Evolutionary conservation across 2,113 vertebrate genomes (phyloP).

Genomic region (Tragelaphus scriptus): DNA sequence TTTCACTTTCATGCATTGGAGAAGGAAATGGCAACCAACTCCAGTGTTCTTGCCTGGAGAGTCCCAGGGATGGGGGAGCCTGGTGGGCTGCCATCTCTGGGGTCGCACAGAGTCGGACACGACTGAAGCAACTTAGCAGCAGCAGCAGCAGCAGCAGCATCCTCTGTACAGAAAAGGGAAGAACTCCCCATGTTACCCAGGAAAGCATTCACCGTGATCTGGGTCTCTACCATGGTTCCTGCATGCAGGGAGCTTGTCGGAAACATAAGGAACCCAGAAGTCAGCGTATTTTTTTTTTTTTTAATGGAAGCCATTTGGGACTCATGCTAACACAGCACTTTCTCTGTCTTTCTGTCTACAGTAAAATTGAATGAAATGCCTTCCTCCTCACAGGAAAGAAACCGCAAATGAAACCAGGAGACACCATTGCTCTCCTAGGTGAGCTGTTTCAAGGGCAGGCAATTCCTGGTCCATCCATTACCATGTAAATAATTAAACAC

Average conservation of each 20-base stretch:
- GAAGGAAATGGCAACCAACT: no score
- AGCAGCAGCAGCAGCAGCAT: no score
- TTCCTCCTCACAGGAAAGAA: not conserved
- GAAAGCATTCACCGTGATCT: not conserved
- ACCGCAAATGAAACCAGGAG: not conserved
- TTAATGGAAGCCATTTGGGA: not conserved
- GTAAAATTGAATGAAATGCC: slow-evolving; percentile 3
- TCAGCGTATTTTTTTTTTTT: not conserved
- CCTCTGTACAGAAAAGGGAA: not conserved
- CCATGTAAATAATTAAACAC: slow-evolving; percentile 66
- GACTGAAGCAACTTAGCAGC: no score
- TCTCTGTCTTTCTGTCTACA: slow-evolving; percentile 8
- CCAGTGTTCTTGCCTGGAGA: no score
- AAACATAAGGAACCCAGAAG: not conserved
- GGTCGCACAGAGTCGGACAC: no score
- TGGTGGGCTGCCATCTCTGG: no score
- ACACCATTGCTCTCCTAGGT: not conserved
- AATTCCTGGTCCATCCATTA: slow-evolving; percentile 66
- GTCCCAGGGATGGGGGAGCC: no score
- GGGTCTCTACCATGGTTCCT: not conserved
- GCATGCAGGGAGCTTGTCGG: not conserved
- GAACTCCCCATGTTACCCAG: no score
- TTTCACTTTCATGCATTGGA: no score
- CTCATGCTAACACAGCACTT: slow-evolving; percentile 28
- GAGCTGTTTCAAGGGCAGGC: slow-evolving; percentile 50